A percentile compares a stretch with the other conserved stretches of the same genome.
phyloP scores from a whole-genome alignment of 2,888 invertebrate genomes.

The Alsophila aescularia region DNA sequence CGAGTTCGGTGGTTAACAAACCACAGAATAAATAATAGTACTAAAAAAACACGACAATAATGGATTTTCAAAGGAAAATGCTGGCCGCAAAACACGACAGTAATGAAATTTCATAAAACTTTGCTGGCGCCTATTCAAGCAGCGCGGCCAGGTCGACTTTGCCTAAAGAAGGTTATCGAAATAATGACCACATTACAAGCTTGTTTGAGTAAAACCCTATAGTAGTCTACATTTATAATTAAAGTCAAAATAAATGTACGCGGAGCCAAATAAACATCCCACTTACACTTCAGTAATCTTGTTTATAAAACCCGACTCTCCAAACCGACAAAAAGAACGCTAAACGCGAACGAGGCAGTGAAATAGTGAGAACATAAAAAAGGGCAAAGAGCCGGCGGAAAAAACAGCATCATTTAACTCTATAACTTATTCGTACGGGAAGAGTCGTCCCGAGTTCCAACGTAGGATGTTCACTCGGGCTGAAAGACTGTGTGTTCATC shows the following conservation, averaged over 20 bases:
- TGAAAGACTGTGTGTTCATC: neutral
- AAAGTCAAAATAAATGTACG: neutral
- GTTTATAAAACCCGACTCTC: constrained; percentile 8
- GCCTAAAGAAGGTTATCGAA: too few species aligned
- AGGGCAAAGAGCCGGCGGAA: constrained; percentile 25
- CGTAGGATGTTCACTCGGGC: neutral
- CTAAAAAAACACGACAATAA: too few species aligned
- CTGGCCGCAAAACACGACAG: too few species aligned
- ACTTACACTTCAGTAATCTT: neutral
- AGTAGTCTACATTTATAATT: neutral
- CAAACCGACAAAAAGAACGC: neutral
- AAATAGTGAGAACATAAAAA: constrained; percentile 35
- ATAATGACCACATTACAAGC: too few species aligned
- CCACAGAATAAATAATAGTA: too few species aligned
- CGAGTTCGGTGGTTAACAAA: too few species aligned
- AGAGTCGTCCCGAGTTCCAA: neutral
- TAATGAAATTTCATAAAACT: too few species aligned
- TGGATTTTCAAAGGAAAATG: too few species aligned
- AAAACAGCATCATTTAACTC: constrained; percentile 39
- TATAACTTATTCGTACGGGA: constrained; percentile 30
- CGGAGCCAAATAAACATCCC: neutral
- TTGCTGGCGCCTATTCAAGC: too few species aligned
- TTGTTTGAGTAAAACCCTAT: too few species aligned
- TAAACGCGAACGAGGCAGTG: constrained; percentile 10
- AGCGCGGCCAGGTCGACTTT: too few species aligned